Base-by-base conservation (phyloP, 2,113 vertebrate genomes). In the Ptilorrhoa leucosticta region DNA sequence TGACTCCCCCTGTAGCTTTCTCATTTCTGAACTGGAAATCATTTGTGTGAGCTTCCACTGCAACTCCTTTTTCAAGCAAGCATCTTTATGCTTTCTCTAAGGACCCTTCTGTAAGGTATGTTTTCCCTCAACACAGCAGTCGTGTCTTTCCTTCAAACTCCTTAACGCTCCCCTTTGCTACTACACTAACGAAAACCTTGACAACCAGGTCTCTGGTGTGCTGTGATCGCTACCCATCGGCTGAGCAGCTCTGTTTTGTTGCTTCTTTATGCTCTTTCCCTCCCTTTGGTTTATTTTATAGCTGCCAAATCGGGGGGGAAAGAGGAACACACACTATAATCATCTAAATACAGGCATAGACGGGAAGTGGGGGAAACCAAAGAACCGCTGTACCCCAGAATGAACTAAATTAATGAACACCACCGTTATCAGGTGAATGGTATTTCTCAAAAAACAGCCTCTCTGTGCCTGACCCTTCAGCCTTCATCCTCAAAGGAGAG, bases 61-160 rank as follows among this genome's bases (percentile, higher is more conserved):
- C 42, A 73, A 54, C 51, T 89, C 24, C 37, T 83, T 87, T 93
- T 87, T 89, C 37, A 80, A 94, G 35, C 57, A 77, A 78, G 28
- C 16, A 48, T 44, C 71, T 92, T 83, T 51, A 39, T 90, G 69
- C 35, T 87, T 87, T 92, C 76, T 90, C 80, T 35, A 66, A 86
- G 64, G 64, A 68, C 58, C 53, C n/a, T 53, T 69, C 63, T 80
- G 30, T 76, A 60, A 93, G 53, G 18, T 54, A 73, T 61, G 54
- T 90, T 92, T 92, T 94, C 86, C 68, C 54, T 94, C 42, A 58
- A 83, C 86, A 89, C 58, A 22, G 21, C 12, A 76, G 39, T 58
- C 30, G 33, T 89, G 60, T 81, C 77, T 87, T 89, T 83, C 73
- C 90, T 89, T 94, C 79, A 87, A 78, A 81, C 54, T 90, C 63